Evolutionary conservation across 2,113 vertebrate species (phyloP).

Genomic region (Patagioenas fasciata): DNA sequence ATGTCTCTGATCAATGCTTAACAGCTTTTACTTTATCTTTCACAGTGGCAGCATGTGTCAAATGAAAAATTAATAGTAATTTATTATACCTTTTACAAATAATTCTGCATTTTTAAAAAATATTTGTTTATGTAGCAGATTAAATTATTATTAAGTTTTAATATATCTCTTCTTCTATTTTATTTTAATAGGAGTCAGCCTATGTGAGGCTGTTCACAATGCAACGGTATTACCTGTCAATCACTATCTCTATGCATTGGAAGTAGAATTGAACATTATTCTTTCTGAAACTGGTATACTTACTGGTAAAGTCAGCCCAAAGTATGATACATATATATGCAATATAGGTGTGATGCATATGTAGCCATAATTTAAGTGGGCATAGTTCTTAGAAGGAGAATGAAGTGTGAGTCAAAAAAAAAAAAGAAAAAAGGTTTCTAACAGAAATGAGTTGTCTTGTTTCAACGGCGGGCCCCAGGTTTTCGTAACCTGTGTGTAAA

Average conservation of each 20-base stretch:
- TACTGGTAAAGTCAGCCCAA: neutral
- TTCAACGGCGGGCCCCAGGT: neutral
- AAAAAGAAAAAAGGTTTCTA: neutral
- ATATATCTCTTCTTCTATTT: neutral
- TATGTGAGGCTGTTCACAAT: neutral
- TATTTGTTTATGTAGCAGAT: neutral
- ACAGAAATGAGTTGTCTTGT: neutral
- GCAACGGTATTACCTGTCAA: neutral
- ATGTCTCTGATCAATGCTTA: neutral
- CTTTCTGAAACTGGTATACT: neutral
- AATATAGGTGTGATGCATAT: neutral
- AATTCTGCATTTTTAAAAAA: neutral
- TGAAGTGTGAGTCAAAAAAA: neutral
- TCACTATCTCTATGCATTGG: neutral
- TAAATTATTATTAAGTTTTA: neutral
- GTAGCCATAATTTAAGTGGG: neutral
- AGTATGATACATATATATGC: neutral
- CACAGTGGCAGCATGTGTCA: neutral
- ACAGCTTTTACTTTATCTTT: neutral
- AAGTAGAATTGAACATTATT: neutral
- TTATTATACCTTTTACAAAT: neutral
- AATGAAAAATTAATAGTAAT: neutral
- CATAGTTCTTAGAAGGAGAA: neutral
- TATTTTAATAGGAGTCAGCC: neutral
- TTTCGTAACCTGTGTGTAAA: neutral